Evolutionary conservation across 53 echinoderm and acorn worm genomes (phyloP).

Genomic region (Antedon mediterranea): DNA sequence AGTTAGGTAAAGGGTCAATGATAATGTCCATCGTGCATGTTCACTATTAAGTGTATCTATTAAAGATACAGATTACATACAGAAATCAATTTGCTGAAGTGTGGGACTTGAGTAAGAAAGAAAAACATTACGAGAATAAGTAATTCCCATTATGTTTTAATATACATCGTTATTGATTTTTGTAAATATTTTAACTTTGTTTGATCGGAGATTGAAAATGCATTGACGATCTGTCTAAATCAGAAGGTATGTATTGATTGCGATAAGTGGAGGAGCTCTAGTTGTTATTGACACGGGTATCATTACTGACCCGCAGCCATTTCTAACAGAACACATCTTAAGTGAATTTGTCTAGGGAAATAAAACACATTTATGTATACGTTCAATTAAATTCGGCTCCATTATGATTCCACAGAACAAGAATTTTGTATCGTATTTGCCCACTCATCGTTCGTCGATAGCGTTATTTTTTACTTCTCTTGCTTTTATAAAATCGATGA

Average conservation of each 20-base stretch:
- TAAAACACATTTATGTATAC: background rate
- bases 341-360: background rate
- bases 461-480: background rate
- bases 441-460: background rate
- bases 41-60: no score
- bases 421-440: background rate
- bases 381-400: background rate
- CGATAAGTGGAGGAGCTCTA: background rate
- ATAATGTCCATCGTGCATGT: no score
- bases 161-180: no score
- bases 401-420: background rate
- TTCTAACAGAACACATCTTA: background rate
- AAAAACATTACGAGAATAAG: no score
- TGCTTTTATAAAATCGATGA: no score
- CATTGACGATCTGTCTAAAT: background rate
- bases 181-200: constrained; percentile 1
- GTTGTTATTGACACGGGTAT: background rate
- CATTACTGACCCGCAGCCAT: background rate
- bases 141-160: no score
- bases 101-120: no score
- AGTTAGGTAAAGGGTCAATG: no score
- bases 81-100: no score
- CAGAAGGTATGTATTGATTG: background rate
- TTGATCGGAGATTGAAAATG: background rate
- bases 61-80: no score